Evolutionary conservation across 37 sponge, comb jelly and placozoan genomes (phyloP).

Genomic region (Beroe ovata): DNA sequence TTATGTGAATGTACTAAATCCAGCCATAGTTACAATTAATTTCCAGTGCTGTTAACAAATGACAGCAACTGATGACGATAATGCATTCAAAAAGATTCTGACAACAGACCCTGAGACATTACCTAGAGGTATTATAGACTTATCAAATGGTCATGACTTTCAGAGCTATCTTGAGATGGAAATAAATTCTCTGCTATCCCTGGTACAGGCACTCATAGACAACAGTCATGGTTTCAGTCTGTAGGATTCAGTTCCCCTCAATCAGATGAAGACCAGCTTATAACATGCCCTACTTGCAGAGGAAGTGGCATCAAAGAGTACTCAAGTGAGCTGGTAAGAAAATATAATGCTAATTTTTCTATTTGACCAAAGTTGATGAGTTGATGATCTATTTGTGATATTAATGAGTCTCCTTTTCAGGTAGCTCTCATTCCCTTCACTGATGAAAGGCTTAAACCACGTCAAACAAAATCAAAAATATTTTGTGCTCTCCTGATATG

Average conservation of each 20-base stretch:
- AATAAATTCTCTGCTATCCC: background rate
- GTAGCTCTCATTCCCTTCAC: constrained; percentile 62
- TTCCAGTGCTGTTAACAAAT: too few relatives aligned
- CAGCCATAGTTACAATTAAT: too few relatives aligned
- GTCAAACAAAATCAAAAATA: constrained; percentile 10
- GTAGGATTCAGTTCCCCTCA: background rate
- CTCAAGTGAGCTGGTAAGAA: constrained; percentile 48
- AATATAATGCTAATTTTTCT: too few relatives aligned
- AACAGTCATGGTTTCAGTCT: constrained; percentile 1
- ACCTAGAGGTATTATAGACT: constrained; percentile 15
- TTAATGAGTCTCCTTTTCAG: constrained; percentile 8
- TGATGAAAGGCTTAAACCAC: constrained; percentile 50
- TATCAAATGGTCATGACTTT: too few relatives aligned
- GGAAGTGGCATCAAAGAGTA: constrained; percentile 17
- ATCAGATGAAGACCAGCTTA: constrained; percentile 5
- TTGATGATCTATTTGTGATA: too few relatives aligned
- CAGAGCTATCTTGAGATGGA: background rate
- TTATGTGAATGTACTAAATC: too few relatives aligned
- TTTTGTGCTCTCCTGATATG: constrained; percentile 2
- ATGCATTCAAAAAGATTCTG: constrained; percentile 22
- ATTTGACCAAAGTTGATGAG: background rate
- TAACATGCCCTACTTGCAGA: constrained; percentile 40
- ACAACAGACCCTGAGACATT: constrained; percentile 2
- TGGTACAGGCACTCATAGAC: background rate
- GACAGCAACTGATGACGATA: constrained; percentile 12